Conservation (phyloP, 2,888 invertebrate species). For the Zele albiditarsus region DNA sequence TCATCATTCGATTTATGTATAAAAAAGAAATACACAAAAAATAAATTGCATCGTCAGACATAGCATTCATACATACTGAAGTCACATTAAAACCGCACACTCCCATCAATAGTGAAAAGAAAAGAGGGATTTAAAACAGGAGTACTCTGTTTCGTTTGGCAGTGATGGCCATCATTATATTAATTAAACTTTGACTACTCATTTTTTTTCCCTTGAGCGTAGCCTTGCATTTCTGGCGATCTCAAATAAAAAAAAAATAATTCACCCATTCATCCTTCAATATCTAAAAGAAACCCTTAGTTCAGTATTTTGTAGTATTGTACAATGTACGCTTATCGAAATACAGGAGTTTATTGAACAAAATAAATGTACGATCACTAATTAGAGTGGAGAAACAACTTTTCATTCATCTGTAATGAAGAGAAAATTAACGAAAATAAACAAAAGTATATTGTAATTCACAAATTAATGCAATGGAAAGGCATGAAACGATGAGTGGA, state of each 20-base stretch:
- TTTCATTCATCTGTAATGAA: conserved; percentile 32
- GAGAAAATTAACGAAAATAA: conserved; percentile 15
- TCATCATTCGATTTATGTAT: not conserved
- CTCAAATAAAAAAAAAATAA: conserved; percentile 32
- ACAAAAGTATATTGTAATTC: not conserved
- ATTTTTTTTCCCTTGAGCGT: conserved; percentile 4
- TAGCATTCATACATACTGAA: conserved; percentile 22
- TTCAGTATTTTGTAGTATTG: conserved; percentile 48
- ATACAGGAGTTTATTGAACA: conserved; percentile 49
- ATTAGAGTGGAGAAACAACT: conserved; percentile 32
- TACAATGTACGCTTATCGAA: conserved; percentile 47
- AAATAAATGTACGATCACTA: conserved; percentile 43
- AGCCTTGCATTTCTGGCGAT: not conserved
- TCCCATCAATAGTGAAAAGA: conserved; percentile 1
- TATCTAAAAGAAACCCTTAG: conserved; percentile 48
- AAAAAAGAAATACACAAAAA: conserved; percentile 17
- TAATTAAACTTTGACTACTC: conserved; percentile 22
- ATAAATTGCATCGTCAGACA: conserved; percentile 14
- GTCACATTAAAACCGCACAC: conserved; percentile 30
- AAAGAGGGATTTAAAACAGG: not conserved
- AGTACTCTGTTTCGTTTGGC: conserved; percentile 28
- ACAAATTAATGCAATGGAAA: not conserved
- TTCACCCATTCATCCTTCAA: conserved; percentile 36
- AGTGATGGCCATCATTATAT: conserved; percentile 24
- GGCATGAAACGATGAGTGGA: conserved; percentile 17